phyloP scores from a whole-genome alignment of 2,113 vertebrate species.

The Acrocephalus arundinaceus region DNA sequence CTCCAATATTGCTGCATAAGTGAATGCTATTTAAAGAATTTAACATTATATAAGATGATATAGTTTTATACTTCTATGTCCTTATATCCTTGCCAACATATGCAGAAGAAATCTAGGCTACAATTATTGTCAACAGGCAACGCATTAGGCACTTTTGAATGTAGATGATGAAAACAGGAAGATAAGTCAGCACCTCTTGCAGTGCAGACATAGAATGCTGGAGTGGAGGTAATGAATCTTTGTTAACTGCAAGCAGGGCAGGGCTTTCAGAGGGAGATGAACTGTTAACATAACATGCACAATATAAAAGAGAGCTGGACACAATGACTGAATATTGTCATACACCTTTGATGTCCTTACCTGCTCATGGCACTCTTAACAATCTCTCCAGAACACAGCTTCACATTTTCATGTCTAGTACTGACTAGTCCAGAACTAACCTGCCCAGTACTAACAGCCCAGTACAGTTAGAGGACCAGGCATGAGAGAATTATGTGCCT shows the following conservation, averaged over 20 bases:
- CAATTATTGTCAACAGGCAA: not conserved
- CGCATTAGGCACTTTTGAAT: not conserved
- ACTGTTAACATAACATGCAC: not conserved
- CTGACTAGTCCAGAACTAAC: not conserved
- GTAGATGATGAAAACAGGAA: not conserved
- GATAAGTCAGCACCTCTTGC: not conserved
- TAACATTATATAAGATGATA: not conserved
- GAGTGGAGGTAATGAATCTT: not conserved
- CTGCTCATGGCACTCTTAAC: not conserved
- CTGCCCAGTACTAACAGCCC: not conserved
- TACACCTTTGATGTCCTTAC: not conserved
- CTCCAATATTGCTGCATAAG: not conserved
- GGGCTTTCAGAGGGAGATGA: not conserved
- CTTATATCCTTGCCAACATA: not conserved
- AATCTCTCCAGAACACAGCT: not conserved
- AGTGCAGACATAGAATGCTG: not conserved
- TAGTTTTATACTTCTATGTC: not conserved
- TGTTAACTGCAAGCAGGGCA: not conserved
- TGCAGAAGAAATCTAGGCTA: not conserved
- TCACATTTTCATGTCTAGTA: not conserved
- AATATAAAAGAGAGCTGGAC: not conserved
- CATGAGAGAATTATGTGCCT: not conserved
- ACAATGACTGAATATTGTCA: not conserved
- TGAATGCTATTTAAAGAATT: not conserved
- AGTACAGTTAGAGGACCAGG: not conserved